These are phyloP conservation scores for Ips typographus DNA, from an alignment of 1,140 invertebrate genomes.

Conservation along the genomic window DNA sequence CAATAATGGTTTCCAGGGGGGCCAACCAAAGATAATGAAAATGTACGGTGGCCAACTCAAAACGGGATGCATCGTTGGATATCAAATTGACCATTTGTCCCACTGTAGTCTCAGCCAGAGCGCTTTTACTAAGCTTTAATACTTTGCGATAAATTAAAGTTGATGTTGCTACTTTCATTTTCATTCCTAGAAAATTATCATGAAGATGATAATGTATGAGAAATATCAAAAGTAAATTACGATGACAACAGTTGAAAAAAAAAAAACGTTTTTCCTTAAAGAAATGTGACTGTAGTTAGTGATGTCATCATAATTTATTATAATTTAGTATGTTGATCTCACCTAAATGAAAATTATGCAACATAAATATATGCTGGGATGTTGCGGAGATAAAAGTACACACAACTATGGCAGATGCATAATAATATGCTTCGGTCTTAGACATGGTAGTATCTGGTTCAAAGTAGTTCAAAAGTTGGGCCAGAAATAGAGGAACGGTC, in stretches of 20 bases:
- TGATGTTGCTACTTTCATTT: conserved; percentile 76
- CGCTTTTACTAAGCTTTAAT: conserved; percentile 67
- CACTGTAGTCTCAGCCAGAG: conserved; percentile 73
- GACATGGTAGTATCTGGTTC: conserved; percentile 29
- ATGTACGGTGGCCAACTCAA: conserved; percentile 66
- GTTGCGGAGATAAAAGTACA: conserved; percentile 64
- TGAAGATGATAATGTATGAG: no score
- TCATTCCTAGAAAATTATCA: conserved; percentile 72
- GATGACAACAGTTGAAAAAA: no score
- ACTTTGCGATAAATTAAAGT: conserved; percentile 83
- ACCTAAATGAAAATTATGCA: conserved; percentile 62
- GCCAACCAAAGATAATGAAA: conserved; percentile 70
- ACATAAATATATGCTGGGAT: conserved; percentile 77
- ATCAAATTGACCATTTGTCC: conserved; percentile 86
- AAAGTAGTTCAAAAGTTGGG: conserved; percentile 33
- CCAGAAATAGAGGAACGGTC: conserved; percentile 51
- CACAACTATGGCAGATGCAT: conserved; percentile 68
- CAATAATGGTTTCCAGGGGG: conserved; percentile 72
- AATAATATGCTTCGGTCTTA: conserved; percentile 63
- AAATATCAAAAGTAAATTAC: no score
- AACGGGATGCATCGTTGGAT: conserved; percentile 78
- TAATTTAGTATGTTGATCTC: neutral
- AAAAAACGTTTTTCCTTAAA: no score
- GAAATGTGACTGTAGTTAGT: conserved; percentile 60
- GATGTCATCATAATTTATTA: no score